Evolutionary conservation across 2,888 invertebrate species (phyloP), one percentile per base, ranked within the genome.

Genomic region (Aelia acuminata): DNA sequence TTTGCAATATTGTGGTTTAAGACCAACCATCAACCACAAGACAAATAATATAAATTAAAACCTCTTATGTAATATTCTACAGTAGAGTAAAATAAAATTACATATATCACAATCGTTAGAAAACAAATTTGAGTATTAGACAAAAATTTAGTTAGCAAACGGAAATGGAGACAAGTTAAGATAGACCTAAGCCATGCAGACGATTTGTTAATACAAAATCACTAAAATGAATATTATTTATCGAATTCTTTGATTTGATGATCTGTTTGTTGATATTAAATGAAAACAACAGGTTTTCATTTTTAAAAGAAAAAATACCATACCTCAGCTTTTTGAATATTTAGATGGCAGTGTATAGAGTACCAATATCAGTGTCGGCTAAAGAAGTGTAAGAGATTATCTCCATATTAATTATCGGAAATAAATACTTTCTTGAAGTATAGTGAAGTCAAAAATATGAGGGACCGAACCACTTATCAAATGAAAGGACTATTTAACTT

Each of bases 171-270:
- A 70, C 35, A 7, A 4, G 31, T 35, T 70, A 35, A 20, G 31
- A 70, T 70, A 20, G 31, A 70, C 63, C 63, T 70, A 70, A 70
- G 35, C 31, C 63, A 70, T 70, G 63, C 63, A 70, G 35, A n/a
- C n/a, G 18, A 70, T 35, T 7, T 35, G 63, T 31, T 31, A 70
- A 35, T 31, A 35, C 31, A 57, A 35, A 70, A 22, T 35, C 63
- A 63, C 13, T 31, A 63, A 11, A 35, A 57, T 57, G 15, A 26
- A 3, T 15, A 26, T 35, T 70, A 35, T 1, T 7, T 70, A 70
- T 57, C n/a, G 26, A 57, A 3, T 57, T 15, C 15, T 57, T 4
- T 4, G 3, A 70, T 70, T 35, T 35, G 35, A 26, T 3, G 26
- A 57, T 57, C 26, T 35, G 31, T 31, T 15, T 15, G 31, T 70